These are phyloP conservation scores for Scaptomyza flava DNA, from an alignment of 2,888 invertebrate species.

Conservation along the genomic window DNA sequence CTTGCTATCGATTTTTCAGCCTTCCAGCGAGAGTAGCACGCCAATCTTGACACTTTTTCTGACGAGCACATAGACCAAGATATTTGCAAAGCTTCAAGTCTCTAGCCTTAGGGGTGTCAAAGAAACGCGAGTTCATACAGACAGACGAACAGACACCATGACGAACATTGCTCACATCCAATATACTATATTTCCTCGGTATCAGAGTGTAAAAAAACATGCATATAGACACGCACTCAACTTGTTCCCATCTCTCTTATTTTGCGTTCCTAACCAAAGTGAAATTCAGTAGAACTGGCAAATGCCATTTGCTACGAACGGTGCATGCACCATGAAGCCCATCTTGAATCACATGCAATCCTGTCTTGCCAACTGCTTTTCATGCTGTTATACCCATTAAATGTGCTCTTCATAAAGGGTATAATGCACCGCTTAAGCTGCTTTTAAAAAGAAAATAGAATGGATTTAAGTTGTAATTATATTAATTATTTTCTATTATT, in stretches of 20 bases:
- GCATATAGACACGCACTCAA: conserved; percentile 29
- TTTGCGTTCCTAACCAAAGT: conserved; percentile 62
- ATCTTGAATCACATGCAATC: conserved; percentile 33
- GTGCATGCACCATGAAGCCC: conserved; percentile 28
- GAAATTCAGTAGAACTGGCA: conserved; percentile 68
- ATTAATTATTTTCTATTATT: too few relatives aligned
- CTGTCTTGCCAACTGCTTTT: conserved; percentile 44
- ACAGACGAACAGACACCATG: too few relatives aligned
- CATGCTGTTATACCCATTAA: conserved; percentile 26
- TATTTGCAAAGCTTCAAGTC: too few relatives aligned
- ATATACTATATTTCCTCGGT: too few relatives aligned
- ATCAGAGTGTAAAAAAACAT: not conserved
- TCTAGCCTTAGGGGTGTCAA: too few relatives aligned
- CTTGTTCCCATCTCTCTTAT: conserved; percentile 6
- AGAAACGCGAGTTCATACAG: too few relatives aligned
- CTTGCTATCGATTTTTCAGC: too few relatives aligned
- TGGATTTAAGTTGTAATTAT: not conserved
- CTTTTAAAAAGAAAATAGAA: not conserved
- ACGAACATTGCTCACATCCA: too few relatives aligned
- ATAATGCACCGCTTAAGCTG: not conserved
- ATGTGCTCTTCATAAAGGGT: not conserved
- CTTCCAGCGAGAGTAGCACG: too few relatives aligned
- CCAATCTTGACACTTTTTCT: too few relatives aligned
- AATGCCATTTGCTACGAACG: conserved; percentile 43
- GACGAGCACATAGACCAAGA: too few relatives aligned